A percentile compares a stretch with the other conserved stretches of the same genome.
These are phyloP conservation scores for Anisognathus igniventris DNA, from an alignment of 2,797 vertebrate species.

Conservation along the genomic window DNA sequence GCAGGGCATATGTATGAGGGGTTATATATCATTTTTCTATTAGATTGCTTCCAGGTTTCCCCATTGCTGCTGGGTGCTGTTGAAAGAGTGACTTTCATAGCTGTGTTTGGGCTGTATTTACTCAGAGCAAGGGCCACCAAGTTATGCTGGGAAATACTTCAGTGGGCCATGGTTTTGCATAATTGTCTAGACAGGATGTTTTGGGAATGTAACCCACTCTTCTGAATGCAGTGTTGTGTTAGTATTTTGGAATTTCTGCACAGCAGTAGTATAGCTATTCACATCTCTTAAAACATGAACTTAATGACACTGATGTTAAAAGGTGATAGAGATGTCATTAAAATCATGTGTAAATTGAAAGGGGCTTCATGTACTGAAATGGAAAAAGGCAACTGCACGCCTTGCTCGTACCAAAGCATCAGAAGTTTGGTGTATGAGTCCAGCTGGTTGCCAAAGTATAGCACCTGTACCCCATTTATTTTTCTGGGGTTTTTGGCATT, in stretches of 20 bases:
- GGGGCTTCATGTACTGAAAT: background rate
- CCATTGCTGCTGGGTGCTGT: background rate
- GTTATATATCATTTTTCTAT: background rate
- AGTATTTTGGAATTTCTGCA: background rate
- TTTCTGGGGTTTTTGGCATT: background rate
- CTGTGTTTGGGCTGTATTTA: background rate
- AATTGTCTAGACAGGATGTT: conserved; percentile 50
- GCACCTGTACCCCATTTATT: background rate
- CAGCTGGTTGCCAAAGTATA: background rate
- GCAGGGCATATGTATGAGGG: background rate
- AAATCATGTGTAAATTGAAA: background rate
- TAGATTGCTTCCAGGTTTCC: background rate
- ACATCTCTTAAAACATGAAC: background rate
- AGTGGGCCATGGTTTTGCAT: background rate
- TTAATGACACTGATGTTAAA: background rate
- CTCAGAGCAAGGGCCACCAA: background rate
- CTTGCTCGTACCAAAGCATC: background rate
- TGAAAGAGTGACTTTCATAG: background rate
- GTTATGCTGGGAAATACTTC: background rate
- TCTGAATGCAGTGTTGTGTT: background rate
- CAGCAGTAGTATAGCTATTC: background rate
- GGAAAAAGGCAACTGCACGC: background rate
- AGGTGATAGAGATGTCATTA: background rate
- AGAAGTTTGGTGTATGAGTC: background rate
- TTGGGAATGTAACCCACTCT: background rate